phyloP scores from a whole-genome alignment of 2,113 vertebrate species.

The Hepsetus odoe region DNA sequence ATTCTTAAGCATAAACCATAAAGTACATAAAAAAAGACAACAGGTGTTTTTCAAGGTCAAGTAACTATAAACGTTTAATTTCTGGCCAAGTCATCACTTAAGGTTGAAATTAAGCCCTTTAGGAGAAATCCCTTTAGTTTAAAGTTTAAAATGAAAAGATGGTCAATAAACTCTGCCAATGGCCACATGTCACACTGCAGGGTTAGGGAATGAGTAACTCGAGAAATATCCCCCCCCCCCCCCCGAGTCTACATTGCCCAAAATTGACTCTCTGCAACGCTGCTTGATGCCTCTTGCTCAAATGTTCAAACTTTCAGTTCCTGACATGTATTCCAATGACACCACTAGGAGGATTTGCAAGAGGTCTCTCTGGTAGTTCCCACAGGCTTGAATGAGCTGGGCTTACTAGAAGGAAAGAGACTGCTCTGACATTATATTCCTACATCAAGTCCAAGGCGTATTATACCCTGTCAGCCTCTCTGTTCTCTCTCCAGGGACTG shows the following conservation, averaged over 20 bases:
- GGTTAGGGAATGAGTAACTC: neutral
- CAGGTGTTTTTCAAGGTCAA: too few species aligned
- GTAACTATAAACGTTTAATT: too few species aligned
- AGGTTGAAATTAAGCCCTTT: too few species aligned
- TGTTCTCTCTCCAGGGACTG: constrained; percentile 3
- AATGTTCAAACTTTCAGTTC: neutral
- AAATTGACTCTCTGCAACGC: neutral
- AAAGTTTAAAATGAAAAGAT: neutral
- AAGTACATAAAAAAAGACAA: too few species aligned
- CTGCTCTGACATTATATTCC: constrained; percentile 9
- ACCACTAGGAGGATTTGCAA: neutral
- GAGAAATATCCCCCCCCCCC: neutral
- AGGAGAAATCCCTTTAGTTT: too few species aligned
- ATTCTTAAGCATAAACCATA: too few species aligned
- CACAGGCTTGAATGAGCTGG: neutral
- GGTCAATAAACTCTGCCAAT: neutral
- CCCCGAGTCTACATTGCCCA: neutral
- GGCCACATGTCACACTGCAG: neutral
- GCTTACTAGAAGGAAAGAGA: neutral
- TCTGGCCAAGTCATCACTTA: too few species aligned
- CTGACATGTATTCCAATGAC: neutral
- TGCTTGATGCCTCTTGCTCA: neutral
- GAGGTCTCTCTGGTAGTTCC: neutral
- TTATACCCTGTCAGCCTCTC: constrained; percentile 5
- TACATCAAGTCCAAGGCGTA: neutral